Base-by-base conservation (phyloP, 2,113 vertebrate genomes). In the Alexandromys fortis region DNA sequence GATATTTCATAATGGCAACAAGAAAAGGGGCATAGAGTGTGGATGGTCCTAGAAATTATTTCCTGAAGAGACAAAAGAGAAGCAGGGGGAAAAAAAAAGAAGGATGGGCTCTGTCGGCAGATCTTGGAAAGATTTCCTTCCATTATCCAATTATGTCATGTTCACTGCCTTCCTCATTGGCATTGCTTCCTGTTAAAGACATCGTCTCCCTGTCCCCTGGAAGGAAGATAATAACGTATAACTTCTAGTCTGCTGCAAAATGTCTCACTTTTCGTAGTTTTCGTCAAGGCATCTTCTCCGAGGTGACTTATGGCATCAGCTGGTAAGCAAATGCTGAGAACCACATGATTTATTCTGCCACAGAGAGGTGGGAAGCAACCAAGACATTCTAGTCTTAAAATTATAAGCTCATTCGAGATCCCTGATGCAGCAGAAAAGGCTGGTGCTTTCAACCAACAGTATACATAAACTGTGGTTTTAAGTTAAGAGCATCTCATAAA, bases 141-240 rank as follows among this genome's bases (percentile, higher is more conserved):
- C 49, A 49, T 49, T 11, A 49, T 49, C 49, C 49, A 47, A 47
- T 49, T 12, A 49, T 22, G 4, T 61, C 9, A 0, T 33, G 67
- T 78, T 47, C 24, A 38, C 72, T 45, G 47, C 76, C 70, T 91
- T 73, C 75, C 47, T 65, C 52, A 76, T 6, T 65, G n/a, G 61
- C 24, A 70, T 30, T 5, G 17, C 7, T 86, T 92, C 68, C 65
- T 52, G 55, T 67, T 61, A 79, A 22, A 93, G n/a, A 91, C 21
- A 83, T 12, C 77, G 63, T 22, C 38, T 89, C 67, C 52, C 52
- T 92, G 94, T 82, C 91, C 33, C 86, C 87, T 24, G 72, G 30
- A 94, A 95, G 35, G 19, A 63, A 95, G 90, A 91, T 38, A 90
- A 89, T 79, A 73, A 30, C 73, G n/a, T 87, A 52, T 75, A 76